These are phyloP conservation scores for Meganola albula DNA, from an alignment of 2,888 invertebrate genomes.

Conservation along the genomic window DNA sequence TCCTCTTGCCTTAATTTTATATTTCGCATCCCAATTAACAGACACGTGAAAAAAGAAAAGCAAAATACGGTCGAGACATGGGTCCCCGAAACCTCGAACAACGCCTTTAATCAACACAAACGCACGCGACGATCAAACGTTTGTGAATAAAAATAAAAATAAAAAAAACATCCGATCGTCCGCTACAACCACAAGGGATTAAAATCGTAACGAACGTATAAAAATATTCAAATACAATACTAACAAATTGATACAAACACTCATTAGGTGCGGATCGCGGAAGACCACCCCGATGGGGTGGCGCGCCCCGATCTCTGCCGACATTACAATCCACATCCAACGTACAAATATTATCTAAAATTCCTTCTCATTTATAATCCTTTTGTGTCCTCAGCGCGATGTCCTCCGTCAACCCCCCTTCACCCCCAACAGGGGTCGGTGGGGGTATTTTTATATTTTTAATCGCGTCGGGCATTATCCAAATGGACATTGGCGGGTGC, in stretches of 20 bases:
- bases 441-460: slow-evolving; percentile 78
- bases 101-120: slow-evolving; percentile 64
- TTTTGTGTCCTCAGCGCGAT: slow-evolving; percentile 77
- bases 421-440: slow-evolving; percentile 39
- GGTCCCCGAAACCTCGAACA: slow-evolving; percentile 39
- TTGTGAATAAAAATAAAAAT: slow-evolving; percentile 61
- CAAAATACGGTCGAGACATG: slow-evolving; percentile 32
- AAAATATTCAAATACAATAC: slow-evolving; percentile 78
- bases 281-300: slow-evolving; percentile 45
- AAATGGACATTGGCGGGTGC: slow-evolving; percentile 76
- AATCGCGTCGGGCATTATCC: slow-evolving; percentile 78
- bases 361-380: slow-evolving; percentile 79
- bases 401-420: slow-evolving; percentile 72
- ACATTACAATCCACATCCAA: slow-evolving; percentile 77
- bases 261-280: slow-evolving; percentile 72
- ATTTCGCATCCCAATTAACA: slow-evolving; percentile 21
- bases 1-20: slow-evolving; percentile 2
- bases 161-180: slow-evolving; percentile 65
- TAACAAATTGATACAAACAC: slow-evolving; percentile 79
- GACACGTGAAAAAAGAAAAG: slow-evolving; percentile 28
- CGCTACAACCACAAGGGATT: slow-evolving; percentile 66
- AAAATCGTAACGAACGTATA: slow-evolving; percentile 74
- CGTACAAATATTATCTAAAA: slow-evolving; percentile 79
- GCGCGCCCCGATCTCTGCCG: slow-evolving; percentile 51
- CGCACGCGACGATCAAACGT: slow-evolving; percentile 60